Evolutionary conservation across 1,140 invertebrate species (phyloP), one percentile per base, ranked within the genome.

Genomic region (Adelges cooleyi): DNA sequence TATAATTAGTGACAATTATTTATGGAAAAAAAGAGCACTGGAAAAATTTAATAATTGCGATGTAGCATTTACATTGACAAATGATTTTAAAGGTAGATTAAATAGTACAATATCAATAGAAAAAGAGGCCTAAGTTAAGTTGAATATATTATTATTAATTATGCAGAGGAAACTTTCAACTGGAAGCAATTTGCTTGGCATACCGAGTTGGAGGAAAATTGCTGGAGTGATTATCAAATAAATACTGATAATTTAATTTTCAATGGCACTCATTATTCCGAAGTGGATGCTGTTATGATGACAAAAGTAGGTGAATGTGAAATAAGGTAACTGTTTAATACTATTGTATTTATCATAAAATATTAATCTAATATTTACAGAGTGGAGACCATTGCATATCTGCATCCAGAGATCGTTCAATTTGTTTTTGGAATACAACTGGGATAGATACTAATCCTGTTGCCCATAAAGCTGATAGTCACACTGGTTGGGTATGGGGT

Each of bases 381-480:
- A 6, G 20, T 4, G 56, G 56, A 20, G n/a, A 33, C 22, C 42
- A 48, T n/a, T 62, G 56, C 33, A 22, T 62, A 0, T 62, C 56
- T 20, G 56, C 42, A 13, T 62, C 56, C 0, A 62, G 56, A 48
- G 56, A 62, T 62, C 56, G 56, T 48, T 48, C 56, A 10, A 62
- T 62, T 29, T 62, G 56, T 15, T 33, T 62, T 6, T 62, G 56
- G 56, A 18, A 36, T 3, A n/a, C 25, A 0, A n/a, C 5, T 18
- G 17, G 2, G 20, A n/a, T 13, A 48, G 10, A 15, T 2, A 13
- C 11, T 1, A 48, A 62, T 4, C 42, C 27, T 10, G 10, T 62
- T 2, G 56, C 46, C 0, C 56, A 62, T 17, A 62, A 62, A 62
- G 1, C 11, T 13, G 56, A 62, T 13, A 15, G 56, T 13, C 56